Evolutionary conservation across 2,888 invertebrate species (phyloP).

Genomic region (Steinernema hermaphroditum): DNA sequence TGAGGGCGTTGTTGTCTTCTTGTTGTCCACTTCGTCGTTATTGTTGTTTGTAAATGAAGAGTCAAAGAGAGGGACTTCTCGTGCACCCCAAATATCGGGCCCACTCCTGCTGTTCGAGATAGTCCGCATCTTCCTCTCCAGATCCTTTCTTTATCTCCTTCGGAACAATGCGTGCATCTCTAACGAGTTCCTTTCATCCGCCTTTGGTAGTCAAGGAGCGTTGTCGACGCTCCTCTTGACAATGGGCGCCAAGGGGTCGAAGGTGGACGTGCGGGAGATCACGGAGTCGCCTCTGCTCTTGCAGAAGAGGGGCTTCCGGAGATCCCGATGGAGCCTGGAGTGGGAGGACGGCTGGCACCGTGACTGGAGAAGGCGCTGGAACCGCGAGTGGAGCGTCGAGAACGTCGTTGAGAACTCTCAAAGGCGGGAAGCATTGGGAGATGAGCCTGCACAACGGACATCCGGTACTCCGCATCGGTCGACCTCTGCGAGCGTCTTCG

Average conservation of each 20-base stretch:
- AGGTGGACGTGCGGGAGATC: background rate
- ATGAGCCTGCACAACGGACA: background rate
- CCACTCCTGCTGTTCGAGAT: too few relatives aligned
- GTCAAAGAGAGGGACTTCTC: too few relatives aligned
- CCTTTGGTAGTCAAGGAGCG: background rate
- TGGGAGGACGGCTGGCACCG: background rate
- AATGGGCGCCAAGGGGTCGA: background rate
- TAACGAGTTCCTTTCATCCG: too few relatives aligned
- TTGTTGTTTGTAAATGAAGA: conserved; percentile 12
- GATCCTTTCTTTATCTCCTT: too few relatives aligned
- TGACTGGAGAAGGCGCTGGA: conserved; percentile 1
- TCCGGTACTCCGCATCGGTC: background rate
- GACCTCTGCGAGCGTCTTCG: background rate
- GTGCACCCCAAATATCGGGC: too few relatives aligned
- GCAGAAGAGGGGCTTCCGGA: too few relatives aligned
- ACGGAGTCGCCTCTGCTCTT: too few relatives aligned
- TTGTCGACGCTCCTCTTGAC: too few relatives aligned
- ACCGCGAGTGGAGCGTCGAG: conserved; percentile 19
- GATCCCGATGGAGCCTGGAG: too few relatives aligned
- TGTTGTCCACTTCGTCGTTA: conserved; percentile 11
- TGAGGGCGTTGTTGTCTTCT: background rate
- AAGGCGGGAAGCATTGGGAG: background rate
- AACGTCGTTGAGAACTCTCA: background rate
- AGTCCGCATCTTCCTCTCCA: too few relatives aligned
- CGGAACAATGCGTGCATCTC: too few relatives aligned